Base-by-base conservation (phyloP, 2,888 invertebrate genomes). In the Agrotis puta region DNA sequence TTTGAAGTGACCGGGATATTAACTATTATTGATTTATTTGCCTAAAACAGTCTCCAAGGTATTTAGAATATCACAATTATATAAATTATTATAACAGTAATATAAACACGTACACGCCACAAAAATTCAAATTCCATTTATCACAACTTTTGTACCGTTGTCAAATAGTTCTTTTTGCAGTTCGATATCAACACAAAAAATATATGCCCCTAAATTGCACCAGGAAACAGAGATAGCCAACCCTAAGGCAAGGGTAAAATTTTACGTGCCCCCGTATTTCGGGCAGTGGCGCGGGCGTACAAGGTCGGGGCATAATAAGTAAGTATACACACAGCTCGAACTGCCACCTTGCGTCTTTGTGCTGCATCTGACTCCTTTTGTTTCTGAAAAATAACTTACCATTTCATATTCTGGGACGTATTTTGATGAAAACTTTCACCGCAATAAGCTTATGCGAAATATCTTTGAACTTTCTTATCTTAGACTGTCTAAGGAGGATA, bases 271-370 rank as follows among this genome's bases (percentile, higher is more conserved):
- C 75, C 83, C 82, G 90, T 88, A 93, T 92, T 93, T 93, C 93
- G 93, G 93, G 92, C 92, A 94, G 88, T 92, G 82, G 93, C 81
- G 88, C 89, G 85, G 77, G 88, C 90, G 93, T 90, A 89, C 93
- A 94, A 94, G 93, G 94, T 92, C 93, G 90, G 76, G 82, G 81
- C 50, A 66, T 63, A 74, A 57, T 48, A 66, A 64, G 65, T 48
- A 66, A 64, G 65, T 70, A 54, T 48, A 62, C 39, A 64, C 27
- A 70, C 53, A 63, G 18, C 51, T 39, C 62, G 47, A 51, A 24
- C 70, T 64, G 47, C 70, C 66, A 62, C 51, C 80, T 72, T 66
- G 47, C 64, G 80, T 73, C 74, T 82, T 79, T 72, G 58, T 78
- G 48, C 48, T 74, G 33, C n/a, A 9, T 45, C 50, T 33, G 27